Evolutionary conservation across 2,113 vertebrate genomes (phyloP).

Genomic region (Neogale vison): DNA sequence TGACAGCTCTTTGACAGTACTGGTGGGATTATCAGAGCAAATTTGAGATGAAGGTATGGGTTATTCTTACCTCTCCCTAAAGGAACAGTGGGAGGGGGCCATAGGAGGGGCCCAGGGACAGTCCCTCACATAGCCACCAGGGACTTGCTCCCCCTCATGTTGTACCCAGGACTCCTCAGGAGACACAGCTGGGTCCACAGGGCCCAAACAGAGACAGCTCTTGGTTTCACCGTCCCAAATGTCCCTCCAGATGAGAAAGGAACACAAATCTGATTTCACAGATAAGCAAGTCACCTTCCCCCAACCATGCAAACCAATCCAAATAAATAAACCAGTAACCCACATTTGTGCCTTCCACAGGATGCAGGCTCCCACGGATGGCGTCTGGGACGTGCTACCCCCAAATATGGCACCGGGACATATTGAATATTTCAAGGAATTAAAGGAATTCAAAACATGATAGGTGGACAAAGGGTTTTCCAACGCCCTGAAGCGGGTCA

Average conservation of each 20-base stretch:
- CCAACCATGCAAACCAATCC: neutral
- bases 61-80: neutral
- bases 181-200: neutral
- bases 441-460: neutral
- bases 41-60: neutral
- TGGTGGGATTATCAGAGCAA: neutral
- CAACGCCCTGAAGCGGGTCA: neutral
- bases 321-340: neutral
- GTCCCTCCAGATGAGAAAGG: neutral
- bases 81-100: neutral
- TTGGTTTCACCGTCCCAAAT: neutral
- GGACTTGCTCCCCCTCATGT: neutral
- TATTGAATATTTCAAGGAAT: neutral
- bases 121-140: neutral
- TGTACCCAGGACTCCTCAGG: neutral
- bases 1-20: neutral
- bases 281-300: neutral
- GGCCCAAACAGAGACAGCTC: neutral
- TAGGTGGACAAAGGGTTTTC: neutral
- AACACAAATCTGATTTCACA: neutral
- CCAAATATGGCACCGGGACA: neutral
- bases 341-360: neutral
- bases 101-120: neutral
- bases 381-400: neutral
- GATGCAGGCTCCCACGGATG: neutral